phyloP scores from a whole-genome alignment of 2,797 vertebrate genomes.

The Propithecus perrieri region DNA sequence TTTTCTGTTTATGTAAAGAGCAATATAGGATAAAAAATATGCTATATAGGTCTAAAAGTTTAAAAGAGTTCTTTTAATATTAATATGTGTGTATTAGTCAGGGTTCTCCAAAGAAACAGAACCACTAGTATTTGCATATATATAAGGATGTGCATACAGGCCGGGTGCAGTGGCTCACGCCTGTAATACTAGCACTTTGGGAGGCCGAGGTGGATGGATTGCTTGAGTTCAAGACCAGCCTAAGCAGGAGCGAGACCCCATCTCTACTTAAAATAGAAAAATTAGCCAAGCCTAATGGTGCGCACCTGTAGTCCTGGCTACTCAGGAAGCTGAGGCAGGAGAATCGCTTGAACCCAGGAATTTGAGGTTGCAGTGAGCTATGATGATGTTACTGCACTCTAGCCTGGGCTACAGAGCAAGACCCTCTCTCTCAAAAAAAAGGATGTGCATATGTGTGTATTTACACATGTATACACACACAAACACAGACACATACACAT shows the following conservation, averaged over 20 bases:
- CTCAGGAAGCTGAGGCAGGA: neutral
- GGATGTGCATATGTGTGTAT: too few species aligned
- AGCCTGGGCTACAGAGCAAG: neutral
- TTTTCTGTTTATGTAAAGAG: neutral
- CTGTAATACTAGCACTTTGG: neutral
- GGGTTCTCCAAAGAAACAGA: neutral
- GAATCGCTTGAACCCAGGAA: neutral
- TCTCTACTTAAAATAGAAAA: neutral
- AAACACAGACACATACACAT: too few species aligned
- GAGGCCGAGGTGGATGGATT: neutral
- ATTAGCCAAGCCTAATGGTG: too few species aligned
- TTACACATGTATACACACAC: neutral
- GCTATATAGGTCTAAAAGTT: neutral
- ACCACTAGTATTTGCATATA: neutral
- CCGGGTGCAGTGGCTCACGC: neutral
- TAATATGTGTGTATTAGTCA: neutral
- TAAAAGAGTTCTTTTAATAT: neutral
- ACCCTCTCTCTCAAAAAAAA: neutral
- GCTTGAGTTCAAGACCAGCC: neutral
- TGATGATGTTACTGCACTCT: neutral
- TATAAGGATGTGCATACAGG: neutral
- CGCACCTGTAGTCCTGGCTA: neutral
- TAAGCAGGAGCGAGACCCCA: neutral
- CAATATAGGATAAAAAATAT: neutral
- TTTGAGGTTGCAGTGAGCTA: neutral